A percentile compares a stretch with the other conserved stretches of the same genome.
Conservation (phyloP, 53 echinoderm and acorn worm species). For the Glandiceps talaboti region DNA sequence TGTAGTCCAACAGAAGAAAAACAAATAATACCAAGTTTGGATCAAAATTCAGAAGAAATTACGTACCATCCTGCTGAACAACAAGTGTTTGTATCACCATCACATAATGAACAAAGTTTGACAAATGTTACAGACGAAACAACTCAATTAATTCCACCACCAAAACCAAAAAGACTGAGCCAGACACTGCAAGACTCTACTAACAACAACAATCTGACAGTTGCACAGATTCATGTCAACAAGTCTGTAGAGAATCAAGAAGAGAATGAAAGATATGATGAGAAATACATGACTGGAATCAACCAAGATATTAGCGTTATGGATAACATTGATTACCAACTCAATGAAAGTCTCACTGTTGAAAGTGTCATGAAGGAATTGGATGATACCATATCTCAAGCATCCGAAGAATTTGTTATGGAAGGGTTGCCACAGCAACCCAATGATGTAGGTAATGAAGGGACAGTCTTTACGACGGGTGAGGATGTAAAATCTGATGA, state of each 20-base stretch:
- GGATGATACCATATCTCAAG: background rate
- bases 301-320: background rate
- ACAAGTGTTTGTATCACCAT: no score
- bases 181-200: slow-evolving; percentile 6
- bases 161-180: slow-evolving; percentile 30
- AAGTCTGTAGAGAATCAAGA: background rate
- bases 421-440: background rate
- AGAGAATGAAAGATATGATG: slow-evolving; percentile 14
- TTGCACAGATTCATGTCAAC: background rate
- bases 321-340: background rate
- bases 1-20: background rate
- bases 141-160: slow-evolving; percentile 1
- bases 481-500: no score
- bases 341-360: background rate
- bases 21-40: background rate
- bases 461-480: background rate
- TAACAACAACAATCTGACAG: slow-evolving; percentile 3
- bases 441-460: background rate
- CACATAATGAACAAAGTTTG: no score
- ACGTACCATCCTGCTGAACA: no score
- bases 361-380: background rate
- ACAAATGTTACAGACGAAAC: no score
- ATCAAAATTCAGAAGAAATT: background rate
- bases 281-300: slow-evolving; percentile 22
- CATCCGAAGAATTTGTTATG: background rate